phyloP scores from a whole-genome alignment of 1,140 invertebrate genomes.

The Drosophila pectinifera region DNA sequence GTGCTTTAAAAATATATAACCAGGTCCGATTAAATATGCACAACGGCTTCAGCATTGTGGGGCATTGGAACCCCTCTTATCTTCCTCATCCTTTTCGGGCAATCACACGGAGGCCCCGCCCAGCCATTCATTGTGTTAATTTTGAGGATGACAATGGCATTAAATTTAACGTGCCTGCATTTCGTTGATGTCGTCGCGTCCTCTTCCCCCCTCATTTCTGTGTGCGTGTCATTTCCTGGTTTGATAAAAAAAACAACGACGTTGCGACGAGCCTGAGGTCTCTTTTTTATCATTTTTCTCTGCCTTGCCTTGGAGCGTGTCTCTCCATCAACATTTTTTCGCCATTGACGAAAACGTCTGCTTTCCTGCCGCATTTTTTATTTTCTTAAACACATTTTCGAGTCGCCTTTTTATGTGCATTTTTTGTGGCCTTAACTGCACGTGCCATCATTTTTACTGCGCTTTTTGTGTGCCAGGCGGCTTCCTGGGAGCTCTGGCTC shows the following conservation, averaged over 20 bases:
- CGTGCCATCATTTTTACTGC: conserved; percentile 79
- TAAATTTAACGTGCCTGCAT: conserved; percentile 51
- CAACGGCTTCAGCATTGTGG: neutral
- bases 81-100: conserved; percentile 16
- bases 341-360: conserved; percentile 43
- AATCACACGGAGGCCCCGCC: conserved; percentile 17
- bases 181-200: conserved; percentile 26
- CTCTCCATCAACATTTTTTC: conserved; percentile 63
- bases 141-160: conserved; percentile 46
- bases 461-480: conserved; percentile 42
- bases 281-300: conserved; percentile 24
- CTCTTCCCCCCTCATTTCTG: conserved; percentile 23
- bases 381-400: conserved; percentile 67
- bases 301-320: conserved; percentile 13
- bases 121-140: conserved; percentile 48
- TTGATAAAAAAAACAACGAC: conserved; percentile 42
- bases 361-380: conserved; percentile 30
- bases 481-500: conserved; percentile 20
- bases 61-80: conserved; percentile 5
- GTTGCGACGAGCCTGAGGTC: conserved; percentile 46
- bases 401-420: conserved; percentile 73
- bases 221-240: conserved; percentile 69
- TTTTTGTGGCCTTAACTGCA: conserved; percentile 78
- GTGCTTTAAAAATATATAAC: neutral
- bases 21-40: neutral